Percentiles rank a stretch among this genome's conserved stretches.
These are phyloP conservation scores for Lepidocyrtinus sp. DNA, from an alignment of 2,888 invertebrate genomes.

Conservation along the genomic window DNA sequence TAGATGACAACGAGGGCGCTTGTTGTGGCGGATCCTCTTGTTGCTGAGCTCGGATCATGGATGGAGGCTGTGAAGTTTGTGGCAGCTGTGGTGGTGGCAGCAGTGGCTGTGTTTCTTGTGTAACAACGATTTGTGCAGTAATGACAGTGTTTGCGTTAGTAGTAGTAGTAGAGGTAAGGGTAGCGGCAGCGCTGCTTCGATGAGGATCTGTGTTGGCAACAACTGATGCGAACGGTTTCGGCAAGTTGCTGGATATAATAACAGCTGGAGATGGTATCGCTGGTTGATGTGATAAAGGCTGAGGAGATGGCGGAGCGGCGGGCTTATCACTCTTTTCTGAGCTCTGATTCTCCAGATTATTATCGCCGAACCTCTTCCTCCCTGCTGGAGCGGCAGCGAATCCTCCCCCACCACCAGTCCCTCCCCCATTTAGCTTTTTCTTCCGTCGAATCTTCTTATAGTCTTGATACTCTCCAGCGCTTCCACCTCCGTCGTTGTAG, in stretches of 20 bases:
- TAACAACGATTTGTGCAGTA: too few species aligned
- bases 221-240: not conserved
- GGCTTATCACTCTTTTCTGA: conserved; percentile 1
- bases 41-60: not conserved
- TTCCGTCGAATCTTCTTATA: too few species aligned
- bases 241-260: too few species aligned
- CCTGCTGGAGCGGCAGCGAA: too few species aligned
- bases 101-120: not conserved
- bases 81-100: not conserved
- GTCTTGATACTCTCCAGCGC: too few species aligned
- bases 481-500: conserved; percentile 17
- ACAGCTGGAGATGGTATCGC: too few species aligned
- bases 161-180: too few species aligned
- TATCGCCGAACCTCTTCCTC: not conserved
- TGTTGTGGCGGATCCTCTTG: too few species aligned
- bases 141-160: too few species aligned
- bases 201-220: not conserved
- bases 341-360: conserved; percentile 13
- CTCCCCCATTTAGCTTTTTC: not conserved
- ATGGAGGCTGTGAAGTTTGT: too few species aligned
- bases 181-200: not conserved
- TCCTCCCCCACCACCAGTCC: not conserved
- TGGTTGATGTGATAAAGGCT: not conserved
- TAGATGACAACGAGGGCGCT: too few species aligned
- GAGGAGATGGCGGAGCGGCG: not conserved